A percentile compares a stretch with the other conserved stretches of the same genome.
These are phyloP conservation scores for Drosophila sturtevanti DNA, from an alignment of 1,140 invertebrate species.

Conservation along the genomic window DNA sequence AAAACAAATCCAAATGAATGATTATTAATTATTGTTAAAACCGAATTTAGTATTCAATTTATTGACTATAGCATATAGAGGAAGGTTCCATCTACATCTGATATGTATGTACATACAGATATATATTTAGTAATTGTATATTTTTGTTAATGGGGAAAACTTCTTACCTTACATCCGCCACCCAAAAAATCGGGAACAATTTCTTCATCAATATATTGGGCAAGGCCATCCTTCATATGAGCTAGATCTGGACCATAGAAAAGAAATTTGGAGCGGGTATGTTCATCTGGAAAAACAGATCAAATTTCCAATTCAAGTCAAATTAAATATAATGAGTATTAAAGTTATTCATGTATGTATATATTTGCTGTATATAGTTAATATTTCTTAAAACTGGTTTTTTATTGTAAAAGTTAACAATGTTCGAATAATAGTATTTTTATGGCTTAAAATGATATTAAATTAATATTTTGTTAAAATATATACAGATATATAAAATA, in stretches of 20 bases:
- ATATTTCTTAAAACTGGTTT: too few relatives aligned
- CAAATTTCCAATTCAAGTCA: too few relatives aligned
- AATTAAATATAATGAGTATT: too few relatives aligned
- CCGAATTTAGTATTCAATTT: constrained; percentile 1
- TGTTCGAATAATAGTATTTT: background rate
- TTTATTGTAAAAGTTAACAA: too few relatives aligned
- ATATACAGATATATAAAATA: too few relatives aligned
- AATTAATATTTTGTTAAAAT: too few relatives aligned
- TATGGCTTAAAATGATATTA: too few relatives aligned
- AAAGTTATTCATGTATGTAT: too few relatives aligned
- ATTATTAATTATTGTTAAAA: constrained; percentile 10
- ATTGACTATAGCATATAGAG: too few relatives aligned
- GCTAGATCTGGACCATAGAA: constrained; percentile 96
- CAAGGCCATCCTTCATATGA: constrained; percentile 90
- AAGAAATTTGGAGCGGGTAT: constrained; percentile 96
- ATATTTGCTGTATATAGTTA: too few relatives aligned
- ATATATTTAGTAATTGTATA: background rate
- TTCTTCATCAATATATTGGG: constrained; percentile 93
- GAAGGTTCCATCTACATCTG: background rate
- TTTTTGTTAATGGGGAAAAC: constrained; percentile 15
- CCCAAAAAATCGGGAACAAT: constrained; percentile 96
- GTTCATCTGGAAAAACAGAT: constrained; percentile 89
- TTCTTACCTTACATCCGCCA: constrained; percentile 92
- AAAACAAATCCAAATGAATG: constrained; percentile 32
- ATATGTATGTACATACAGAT: constrained; percentile 23